phyloP scores from a whole-genome alignment of 2,113 vertebrate species.

The Choloepus hoffmanni region DNA sequence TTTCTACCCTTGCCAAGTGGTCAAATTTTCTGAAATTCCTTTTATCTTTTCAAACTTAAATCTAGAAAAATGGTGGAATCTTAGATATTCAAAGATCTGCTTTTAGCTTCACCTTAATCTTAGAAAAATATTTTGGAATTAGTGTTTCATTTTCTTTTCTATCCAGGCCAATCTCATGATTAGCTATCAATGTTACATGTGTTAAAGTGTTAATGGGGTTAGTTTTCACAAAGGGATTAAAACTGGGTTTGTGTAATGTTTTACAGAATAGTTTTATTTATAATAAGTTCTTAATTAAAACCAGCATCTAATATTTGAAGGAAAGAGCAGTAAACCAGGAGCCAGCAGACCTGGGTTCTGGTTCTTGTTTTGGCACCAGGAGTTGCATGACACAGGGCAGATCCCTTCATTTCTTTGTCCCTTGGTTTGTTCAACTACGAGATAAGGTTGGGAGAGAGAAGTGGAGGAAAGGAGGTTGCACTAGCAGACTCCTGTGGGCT shows the following conservation, averaged over 20 bases:
- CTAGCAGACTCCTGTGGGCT: neutral
- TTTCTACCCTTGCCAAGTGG: neutral
- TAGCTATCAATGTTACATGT: neutral
- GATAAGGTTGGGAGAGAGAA: neutral
- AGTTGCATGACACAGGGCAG: neutral
- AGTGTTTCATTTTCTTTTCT: constrained; percentile 2
- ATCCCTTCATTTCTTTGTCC: neutral
- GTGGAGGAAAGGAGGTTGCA: rapidly evolving
- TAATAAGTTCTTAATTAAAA: constrained; percentile 17
- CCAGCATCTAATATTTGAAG: neutral
- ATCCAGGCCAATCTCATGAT: neutral
- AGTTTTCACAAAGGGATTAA: neutral
- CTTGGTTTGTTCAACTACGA: neutral
- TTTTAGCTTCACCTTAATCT: constrained; percentile 16
- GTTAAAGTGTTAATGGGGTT: neutral
- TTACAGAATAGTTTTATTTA: constrained; percentile 16
- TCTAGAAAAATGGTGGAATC: neutral
- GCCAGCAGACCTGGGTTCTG: neutral
- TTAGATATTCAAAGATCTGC: neutral
- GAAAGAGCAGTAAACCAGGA: neutral
- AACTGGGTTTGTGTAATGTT: neutral
- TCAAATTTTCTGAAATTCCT: neutral
- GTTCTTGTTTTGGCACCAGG: neutral
- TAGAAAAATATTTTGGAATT: neutral
- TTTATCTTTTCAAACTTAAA: neutral